Percentiles rank a stretch among this genome's conserved stretches.
Evolutionary conservation across 2,113 vertebrate species (phyloP).

Genomic region (Pungitius pungitius): DNA sequence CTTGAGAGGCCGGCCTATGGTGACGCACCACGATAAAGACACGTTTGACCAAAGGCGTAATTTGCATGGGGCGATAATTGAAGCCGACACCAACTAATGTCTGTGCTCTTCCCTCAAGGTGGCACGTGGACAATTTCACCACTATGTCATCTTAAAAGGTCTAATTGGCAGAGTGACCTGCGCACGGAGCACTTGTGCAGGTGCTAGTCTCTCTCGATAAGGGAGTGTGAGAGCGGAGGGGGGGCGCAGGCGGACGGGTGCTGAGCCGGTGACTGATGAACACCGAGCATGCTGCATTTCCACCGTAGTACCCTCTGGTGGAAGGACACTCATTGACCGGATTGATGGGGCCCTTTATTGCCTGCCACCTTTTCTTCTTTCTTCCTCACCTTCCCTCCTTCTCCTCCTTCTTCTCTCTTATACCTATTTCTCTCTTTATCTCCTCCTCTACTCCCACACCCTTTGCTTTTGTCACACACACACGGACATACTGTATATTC

Average conservation of each 20-base stretch:
- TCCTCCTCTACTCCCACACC: constrained; percentile 26
- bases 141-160: constrained; percentile 29
- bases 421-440: constrained; percentile 60
- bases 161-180: constrained; percentile 42
- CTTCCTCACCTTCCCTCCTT: constrained; percentile 47
- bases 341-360: constrained; percentile 77
- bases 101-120: constrained; percentile 16
- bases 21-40: constrained; percentile 1
- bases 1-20: background rate
- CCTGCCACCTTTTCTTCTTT: constrained; percentile 65
- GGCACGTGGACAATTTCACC: constrained; percentile 7
- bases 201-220: constrained; percentile 29
- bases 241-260: constrained; percentile 23
- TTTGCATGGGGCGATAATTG: background rate
- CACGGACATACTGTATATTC: constrained; percentile 45
- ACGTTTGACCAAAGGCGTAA: constrained; percentile 2
- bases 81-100: background rate
- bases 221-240: constrained; percentile 36
- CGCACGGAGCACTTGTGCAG: constrained; percentile 35
- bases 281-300: constrained; percentile 55
- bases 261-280: constrained; percentile 68
- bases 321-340: constrained; percentile 76
- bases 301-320: constrained; percentile 59
- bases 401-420: constrained; percentile 59
- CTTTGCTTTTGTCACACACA: constrained; percentile 35